Conservation (phyloP, 2,888 invertebrate species). For the Drosophila siamana region DNA sequence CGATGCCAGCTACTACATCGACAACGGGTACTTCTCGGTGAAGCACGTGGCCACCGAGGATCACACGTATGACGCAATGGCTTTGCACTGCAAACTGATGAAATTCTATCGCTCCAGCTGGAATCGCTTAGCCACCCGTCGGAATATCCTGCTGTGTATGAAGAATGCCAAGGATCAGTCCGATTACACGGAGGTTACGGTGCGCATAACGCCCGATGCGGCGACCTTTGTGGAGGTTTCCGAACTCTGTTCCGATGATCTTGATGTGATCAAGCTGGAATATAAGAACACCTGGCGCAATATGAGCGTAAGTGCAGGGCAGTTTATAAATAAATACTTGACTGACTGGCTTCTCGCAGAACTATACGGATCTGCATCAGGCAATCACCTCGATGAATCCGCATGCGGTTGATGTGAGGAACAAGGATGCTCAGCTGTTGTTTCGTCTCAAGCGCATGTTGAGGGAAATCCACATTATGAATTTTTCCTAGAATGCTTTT, state of each 20-base stretch:
- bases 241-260: constrained; percentile 77
- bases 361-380: constrained; percentile 79
- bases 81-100: constrained; percentile 72
- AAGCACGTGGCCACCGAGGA: constrained; percentile 80
- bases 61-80: constrained; percentile 81
- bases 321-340: neutral
- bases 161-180: constrained; percentile 61
- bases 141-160: constrained; percentile 75
- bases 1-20: constrained; percentile 82
- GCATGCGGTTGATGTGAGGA: constrained; percentile 55
- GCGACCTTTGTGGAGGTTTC: constrained; percentile 78
- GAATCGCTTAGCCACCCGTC: constrained; percentile 82
- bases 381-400: constrained; percentile 72
- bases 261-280: constrained; percentile 67
- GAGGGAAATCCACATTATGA: constrained; percentile 58
- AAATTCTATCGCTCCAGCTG: constrained; percentile 78
- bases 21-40: constrained; percentile 78
- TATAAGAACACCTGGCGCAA: constrained; percentile 82
- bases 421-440: constrained; percentile 65
- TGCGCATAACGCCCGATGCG: constrained; percentile 79
- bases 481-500: constrained; percentile 66
- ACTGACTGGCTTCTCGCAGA: constrained; percentile 45
- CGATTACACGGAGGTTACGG: constrained; percentile 59
- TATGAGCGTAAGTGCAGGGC: constrained; percentile 67
- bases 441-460: constrained; percentile 66